phyloP scores from a whole-genome alignment of 64 coral and sea anemone genomes.

The Montipora efflorescens region DNA sequence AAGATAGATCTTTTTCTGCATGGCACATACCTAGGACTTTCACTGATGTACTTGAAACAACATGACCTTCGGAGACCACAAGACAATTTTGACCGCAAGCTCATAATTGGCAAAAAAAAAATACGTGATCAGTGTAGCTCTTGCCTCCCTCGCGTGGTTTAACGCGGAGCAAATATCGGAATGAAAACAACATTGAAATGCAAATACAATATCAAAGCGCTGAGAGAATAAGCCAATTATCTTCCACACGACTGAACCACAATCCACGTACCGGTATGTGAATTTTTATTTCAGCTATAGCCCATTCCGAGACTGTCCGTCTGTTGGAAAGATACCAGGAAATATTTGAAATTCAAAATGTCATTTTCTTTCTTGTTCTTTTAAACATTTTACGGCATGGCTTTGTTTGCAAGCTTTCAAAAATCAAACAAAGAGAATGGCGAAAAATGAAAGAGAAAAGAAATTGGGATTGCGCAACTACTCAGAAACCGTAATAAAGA shows the following conservation, averaged over 20 bases:
- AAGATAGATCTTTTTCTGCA: too few species aligned
- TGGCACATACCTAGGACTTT: too few species aligned
- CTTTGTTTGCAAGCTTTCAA: background rate
- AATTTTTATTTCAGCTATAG: too few species aligned
- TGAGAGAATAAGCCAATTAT: constrained; percentile 6
- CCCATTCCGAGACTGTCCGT: too few species aligned
- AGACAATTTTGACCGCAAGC: too few species aligned
- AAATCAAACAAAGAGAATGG: background rate
- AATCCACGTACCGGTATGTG: too few species aligned
- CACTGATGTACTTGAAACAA: background rate
- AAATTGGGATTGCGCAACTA: background rate
- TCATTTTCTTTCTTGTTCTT: too few species aligned
- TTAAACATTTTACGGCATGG: too few species aligned
- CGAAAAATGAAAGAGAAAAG: background rate
- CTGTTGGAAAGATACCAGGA: too few species aligned
- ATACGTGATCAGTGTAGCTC: background rate
- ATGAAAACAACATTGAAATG: background rate
- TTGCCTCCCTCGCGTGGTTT: background rate
- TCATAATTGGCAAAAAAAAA: background rate
- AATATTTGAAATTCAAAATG: too few species aligned
- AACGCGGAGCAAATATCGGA: background rate
- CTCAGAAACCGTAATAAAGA: too few species aligned
- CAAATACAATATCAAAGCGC: background rate
- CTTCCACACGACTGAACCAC: background rate
- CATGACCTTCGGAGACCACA: background rate